Conservation (phyloP, 2,888 invertebrate genomes). For the Morinoia aosen region DNA sequence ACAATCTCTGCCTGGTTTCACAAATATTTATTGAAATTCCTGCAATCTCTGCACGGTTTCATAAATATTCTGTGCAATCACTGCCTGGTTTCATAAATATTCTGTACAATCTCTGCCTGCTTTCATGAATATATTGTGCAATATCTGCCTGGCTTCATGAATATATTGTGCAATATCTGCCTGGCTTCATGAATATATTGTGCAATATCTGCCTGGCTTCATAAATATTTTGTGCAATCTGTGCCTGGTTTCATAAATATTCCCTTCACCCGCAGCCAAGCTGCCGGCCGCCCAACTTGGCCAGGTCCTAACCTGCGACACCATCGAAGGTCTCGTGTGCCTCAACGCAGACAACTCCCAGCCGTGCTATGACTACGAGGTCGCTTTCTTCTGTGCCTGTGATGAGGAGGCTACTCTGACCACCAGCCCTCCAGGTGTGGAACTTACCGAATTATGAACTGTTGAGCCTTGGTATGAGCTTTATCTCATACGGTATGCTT, state of each 20-base stretch:
- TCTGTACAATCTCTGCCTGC: too few relatives aligned
- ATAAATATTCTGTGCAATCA: too few relatives aligned
- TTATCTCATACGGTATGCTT: not conserved
- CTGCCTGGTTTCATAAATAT: too few relatives aligned
- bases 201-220: too few relatives aligned
- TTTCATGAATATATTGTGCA: too few relatives aligned
- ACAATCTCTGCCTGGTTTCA: too few relatives aligned
- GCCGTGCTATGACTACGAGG: constrained; percentile 85
- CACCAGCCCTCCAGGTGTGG: not conserved
- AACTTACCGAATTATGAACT: constrained; percentile 20
- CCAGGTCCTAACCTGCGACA: constrained; percentile 82
- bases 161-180: too few relatives aligned
- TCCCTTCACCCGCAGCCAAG: constrained; percentile 54
- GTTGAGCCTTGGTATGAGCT: not conserved
- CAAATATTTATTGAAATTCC: not conserved
- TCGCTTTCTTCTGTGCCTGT: constrained; percentile 82
- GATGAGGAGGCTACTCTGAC: constrained; percentile 47
- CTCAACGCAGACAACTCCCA: constrained; percentile 59
- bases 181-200: too few relatives aligned
- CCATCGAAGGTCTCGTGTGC: constrained; percentile 82
- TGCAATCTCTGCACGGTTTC: too few relatives aligned
- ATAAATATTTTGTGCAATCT: too few relatives aligned
- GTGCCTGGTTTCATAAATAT: not conserved
- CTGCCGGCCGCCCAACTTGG: constrained; percentile 79
- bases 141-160: too few relatives aligned